phyloP scores from a whole-genome alignment of 2,888 invertebrate species.

The Napeogenes sylphis region DNA sequence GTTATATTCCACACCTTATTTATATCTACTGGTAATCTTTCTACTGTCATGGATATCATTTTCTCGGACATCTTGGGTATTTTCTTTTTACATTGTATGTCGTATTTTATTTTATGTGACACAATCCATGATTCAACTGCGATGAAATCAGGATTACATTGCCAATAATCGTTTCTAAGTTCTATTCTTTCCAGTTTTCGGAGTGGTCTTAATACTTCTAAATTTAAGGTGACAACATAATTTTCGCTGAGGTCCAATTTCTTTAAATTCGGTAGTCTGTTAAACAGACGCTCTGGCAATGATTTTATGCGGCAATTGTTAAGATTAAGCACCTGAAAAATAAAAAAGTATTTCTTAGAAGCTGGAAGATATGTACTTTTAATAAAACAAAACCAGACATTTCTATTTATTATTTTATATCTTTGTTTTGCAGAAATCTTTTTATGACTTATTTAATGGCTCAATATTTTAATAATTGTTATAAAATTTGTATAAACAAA shows the following conservation, averaged over 20 bases:
- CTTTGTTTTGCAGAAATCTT: no score
- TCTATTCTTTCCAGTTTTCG: slow-evolving; percentile 70
- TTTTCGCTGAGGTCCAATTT: slow-evolving; percentile 80
- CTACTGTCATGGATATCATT: slow-evolving; percentile 69
- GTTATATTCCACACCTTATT: slow-evolving; percentile 65
- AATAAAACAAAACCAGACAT: no score
- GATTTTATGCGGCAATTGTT: slow-evolving; percentile 78
- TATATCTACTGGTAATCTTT: slow-evolving; percentile 50
- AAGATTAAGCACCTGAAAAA: slow-evolving; percentile 75
- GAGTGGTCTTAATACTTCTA: slow-evolving; percentile 68
- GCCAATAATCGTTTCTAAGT: slow-evolving; percentile 76
- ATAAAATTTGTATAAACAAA: no score
- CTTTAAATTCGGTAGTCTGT: slow-evolving; percentile 73
- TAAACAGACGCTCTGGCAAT: slow-evolving; percentile 71
- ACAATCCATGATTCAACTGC: slow-evolving; percentile 63
- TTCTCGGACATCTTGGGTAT: slow-evolving; percentile 75
- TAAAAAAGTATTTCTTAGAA: background rate
- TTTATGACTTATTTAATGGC: no score
- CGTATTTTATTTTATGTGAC: slow-evolving; percentile 59
- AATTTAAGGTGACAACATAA: slow-evolving; percentile 73
- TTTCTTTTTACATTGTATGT: slow-evolving; percentile 64
- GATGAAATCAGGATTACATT: slow-evolving; percentile 70
- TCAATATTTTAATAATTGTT: no score
- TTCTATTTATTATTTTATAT: no score
- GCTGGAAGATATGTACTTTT: no score